phyloP scores from a whole-genome alignment of 2,113 vertebrate genomes.

The Varanus salvator region DNA sequence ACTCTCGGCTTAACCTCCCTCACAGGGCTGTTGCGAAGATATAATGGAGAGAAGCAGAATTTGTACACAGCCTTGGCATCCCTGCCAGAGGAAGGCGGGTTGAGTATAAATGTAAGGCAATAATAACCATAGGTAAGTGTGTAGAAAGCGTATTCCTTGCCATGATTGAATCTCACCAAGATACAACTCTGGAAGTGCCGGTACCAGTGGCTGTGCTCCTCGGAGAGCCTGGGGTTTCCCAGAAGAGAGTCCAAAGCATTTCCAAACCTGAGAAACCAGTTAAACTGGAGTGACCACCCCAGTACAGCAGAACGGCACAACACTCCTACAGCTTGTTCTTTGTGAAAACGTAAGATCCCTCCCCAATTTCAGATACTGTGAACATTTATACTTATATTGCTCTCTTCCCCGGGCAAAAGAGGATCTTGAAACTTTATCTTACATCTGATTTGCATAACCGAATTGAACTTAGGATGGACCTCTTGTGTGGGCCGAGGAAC shows the following conservation, averaged over 20 bases:
- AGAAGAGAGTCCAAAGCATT: neutral
- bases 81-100: too few relatives aligned
- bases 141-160: neutral
- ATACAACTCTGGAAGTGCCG: too few relatives aligned
- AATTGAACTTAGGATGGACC: neutral
- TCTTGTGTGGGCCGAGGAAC: neutral
- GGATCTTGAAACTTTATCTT: neutral
- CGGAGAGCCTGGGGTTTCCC: neutral
- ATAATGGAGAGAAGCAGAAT: too few relatives aligned
- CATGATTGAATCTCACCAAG: neutral
- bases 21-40: too few relatives aligned
- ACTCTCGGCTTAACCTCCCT: too few relatives aligned
- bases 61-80: too few relatives aligned
- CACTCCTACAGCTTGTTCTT: neutral
- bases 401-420: neutral
- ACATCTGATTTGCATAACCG: neutral
- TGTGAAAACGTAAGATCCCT: neutral
- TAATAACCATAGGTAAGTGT: neutral
- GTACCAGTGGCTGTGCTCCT: neutral
- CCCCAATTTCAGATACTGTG: neutral
- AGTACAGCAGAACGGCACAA: neutral
- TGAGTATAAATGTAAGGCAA: too few relatives aligned
- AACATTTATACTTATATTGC: neutral
- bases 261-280: neutral
- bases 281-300: neutral